Conservation (phyloP, 2,113 vertebrate genomes). For the Pygoscelis antarcticus region DNA sequence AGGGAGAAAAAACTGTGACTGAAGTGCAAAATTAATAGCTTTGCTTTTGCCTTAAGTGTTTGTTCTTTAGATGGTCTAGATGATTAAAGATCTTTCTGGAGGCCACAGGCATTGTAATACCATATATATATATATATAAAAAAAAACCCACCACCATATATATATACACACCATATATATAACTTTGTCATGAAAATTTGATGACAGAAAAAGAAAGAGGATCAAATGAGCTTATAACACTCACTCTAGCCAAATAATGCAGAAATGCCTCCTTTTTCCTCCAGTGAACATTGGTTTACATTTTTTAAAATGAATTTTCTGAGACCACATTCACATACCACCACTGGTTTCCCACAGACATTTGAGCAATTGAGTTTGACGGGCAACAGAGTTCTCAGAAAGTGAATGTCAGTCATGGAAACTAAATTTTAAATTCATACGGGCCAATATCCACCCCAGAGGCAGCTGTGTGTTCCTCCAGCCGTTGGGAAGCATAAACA, state of each 20-base stretch:
- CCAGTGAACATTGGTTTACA: neutral
- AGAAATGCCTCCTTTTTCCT: constrained; percentile 17
- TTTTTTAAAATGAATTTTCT: neutral
- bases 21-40: neutral
- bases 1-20: neutral
- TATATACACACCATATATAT: neutral
- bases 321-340: constrained; percentile 14
- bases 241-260: neutral
- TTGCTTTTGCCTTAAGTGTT: constrained; percentile 4
- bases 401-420: neutral
- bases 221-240: neutral
- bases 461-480: neutral
- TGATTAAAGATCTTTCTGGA: neutral
- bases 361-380: constrained; percentile 44
- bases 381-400: constrained; percentile 30
- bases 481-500: neutral
- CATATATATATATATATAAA: neutral
- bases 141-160: neutral
- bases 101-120: neutral
- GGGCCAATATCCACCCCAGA: neutral
- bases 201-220: neutral
- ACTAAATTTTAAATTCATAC: neutral
- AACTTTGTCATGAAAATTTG: neutral
- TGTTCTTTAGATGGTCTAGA: neutral
- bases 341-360: constrained; percentile 39